A percentile compares a stretch with the other conserved stretches of the same genome.
Evolutionary conservation across 2,113 vertebrate genomes (phyloP).

Genomic region (Carollia perspicillata): DNA sequence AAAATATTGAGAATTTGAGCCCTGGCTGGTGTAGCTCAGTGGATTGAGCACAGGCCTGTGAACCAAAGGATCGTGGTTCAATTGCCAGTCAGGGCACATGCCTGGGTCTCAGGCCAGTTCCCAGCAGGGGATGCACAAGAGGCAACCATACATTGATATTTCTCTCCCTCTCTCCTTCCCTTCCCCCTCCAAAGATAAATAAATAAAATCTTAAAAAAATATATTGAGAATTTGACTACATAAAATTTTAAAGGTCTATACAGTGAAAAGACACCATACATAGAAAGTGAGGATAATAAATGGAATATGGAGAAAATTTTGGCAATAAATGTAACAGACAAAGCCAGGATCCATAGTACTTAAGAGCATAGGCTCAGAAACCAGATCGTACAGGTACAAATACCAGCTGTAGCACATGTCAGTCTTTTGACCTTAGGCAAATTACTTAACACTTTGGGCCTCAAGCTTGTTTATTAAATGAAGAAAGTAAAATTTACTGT

Average conservation of each 20-base stretch:
- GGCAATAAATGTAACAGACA: neutral
- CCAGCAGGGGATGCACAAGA: too few relatives aligned
- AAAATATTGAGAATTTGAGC: conserved; percentile 2
- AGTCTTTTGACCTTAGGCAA: neutral
- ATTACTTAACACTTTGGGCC: neutral
- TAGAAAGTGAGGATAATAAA: neutral
- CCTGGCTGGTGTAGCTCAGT: too few relatives aligned
- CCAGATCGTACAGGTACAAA: neutral
- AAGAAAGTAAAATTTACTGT: neutral
- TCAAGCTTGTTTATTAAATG: neutral
- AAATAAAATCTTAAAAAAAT: neutral
- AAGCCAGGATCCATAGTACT: neutral
- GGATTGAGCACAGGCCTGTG: too few relatives aligned
- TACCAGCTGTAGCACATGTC: neutral
- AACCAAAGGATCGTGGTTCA: too few relatives aligned
- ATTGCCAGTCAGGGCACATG: too few relatives aligned
- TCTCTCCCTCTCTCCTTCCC: too few relatives aligned
- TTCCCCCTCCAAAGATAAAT: too few relatives aligned
- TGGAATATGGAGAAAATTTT: neutral
- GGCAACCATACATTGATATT: too few relatives aligned
- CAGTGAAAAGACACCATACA: neutral
- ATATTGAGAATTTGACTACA: neutral
- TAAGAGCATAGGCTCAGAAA: neutral
- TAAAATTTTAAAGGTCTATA: neutral
- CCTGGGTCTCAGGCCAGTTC: too few relatives aligned